These are phyloP conservation scores for Dromiciops gliroides DNA, from an alignment of 2,113 vertebrate genomes.

Conservation along the genomic window DNA sequence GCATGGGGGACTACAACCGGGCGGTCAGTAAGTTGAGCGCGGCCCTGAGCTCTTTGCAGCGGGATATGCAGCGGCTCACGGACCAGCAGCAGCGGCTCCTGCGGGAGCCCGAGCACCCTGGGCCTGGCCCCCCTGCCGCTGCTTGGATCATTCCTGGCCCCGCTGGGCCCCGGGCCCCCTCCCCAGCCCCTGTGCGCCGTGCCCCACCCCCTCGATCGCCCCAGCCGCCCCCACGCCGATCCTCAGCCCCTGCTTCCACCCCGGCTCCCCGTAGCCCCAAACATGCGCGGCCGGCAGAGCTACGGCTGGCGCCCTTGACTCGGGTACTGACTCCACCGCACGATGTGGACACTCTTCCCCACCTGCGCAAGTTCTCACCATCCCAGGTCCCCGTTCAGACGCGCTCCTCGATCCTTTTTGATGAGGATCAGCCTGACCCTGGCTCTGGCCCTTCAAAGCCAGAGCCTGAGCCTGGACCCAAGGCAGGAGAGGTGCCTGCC, in stretches of 20 bases:
- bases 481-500: constrained; percentile 77
- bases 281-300: constrained; percentile 84
- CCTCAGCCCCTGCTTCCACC: constrained; percentile 77
- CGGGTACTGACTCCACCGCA: constrained; percentile 88
- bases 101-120: constrained; percentile 81
- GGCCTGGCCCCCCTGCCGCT: constrained; percentile 84
- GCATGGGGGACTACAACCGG: constrained; percentile 92
- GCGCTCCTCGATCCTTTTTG: constrained; percentile 89
- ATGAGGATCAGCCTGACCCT: constrained; percentile 66
- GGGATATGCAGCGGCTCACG: constrained; percentile 93
- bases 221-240: constrained; percentile 81
- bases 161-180: constrained; percentile 78
- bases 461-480: constrained; percentile 71
- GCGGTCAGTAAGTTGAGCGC: constrained; percentile 92
- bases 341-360: constrained; percentile 92
- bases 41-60: constrained; percentile 89
- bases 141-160: constrained; percentile 74
- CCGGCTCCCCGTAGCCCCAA: constrained; percentile 90
- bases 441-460: constrained; percentile 32
- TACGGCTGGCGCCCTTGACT: constrained; percentile 84
- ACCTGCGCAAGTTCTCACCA: constrained; percentile 89
- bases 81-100: constrained; percentile 91
- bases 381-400: constrained; percentile 91
- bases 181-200: constrained; percentile 87
- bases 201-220: constrained; percentile 84